These are phyloP conservation scores for Tenthredo notha DNA, from an alignment of 2,888 invertebrate genomes.

Conservation along the genomic window DNA sequence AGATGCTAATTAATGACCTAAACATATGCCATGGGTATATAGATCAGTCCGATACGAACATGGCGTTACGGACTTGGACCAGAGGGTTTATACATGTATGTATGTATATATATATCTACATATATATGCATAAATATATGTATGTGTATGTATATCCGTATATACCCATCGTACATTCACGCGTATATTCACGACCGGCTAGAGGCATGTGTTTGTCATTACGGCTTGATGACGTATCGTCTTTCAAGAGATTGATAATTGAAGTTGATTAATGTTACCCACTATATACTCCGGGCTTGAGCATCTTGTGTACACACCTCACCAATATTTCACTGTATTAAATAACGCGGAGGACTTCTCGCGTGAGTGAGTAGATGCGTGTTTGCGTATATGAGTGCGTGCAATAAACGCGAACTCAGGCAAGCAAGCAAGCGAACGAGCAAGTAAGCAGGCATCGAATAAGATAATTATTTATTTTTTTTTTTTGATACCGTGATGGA, in stretches of 20 bases:
- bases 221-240: slow-evolving; percentile 62
- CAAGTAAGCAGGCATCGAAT: background rate
- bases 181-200: slow-evolving; percentile 48
- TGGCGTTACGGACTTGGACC: slow-evolving; percentile 17
- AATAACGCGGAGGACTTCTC: slow-evolving; percentile 7
- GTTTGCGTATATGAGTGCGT: slow-evolving; percentile 4
- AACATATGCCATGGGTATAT: slow-evolving; percentile 72
- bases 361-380: background rate
- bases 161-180: background rate
- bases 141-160: background rate
- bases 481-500: slow-evolving; percentile 54
- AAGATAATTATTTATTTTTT: background rate
- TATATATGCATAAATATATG: background rate
- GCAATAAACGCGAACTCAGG: background rate
- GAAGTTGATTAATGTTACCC: slow-evolving; percentile 52
- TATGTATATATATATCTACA: background rate
- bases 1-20: slow-evolving; percentile 76
- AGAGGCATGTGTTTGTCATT: slow-evolving; percentile 76
- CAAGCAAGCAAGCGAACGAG: background rate
- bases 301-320: slow-evolving; percentile 22
- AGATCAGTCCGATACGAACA: slow-evolving; percentile 65
- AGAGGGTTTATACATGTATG: slow-evolving; percentile 1
- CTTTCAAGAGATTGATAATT: slow-evolving; percentile 55
- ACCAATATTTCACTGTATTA: slow-evolving; percentile 21
- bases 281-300: background rate